These are phyloP conservation scores for Melipona quadrifasciata DNA, from an alignment of 1,140 invertebrate species.

Conservation along the genomic window DNA sequence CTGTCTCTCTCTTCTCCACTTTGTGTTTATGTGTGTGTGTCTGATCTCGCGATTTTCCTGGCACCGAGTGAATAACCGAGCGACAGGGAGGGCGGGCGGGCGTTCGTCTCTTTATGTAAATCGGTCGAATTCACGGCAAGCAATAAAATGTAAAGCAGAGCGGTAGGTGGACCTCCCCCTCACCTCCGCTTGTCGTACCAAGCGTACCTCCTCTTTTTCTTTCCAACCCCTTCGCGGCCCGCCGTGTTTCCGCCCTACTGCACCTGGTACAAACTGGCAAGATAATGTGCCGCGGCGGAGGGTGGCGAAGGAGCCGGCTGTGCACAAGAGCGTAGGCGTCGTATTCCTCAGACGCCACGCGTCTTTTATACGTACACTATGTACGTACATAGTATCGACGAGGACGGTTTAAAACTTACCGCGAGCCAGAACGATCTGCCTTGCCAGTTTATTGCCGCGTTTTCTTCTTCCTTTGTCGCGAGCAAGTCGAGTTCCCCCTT, in stretches of 20 bases:
- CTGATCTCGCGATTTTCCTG: neutral
- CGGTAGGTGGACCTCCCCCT: conserved; percentile 16
- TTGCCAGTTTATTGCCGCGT: conserved; percentile 1
- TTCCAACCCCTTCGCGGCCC: neutral
- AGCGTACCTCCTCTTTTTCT: conserved; percentile 26
- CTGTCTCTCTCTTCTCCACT: neutral
- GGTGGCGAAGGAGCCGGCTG: conserved; percentile 2
- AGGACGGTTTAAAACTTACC: conserved; percentile 33
- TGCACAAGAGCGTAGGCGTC: neutral
- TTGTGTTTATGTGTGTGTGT: no score
- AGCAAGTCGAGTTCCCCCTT: neutral
- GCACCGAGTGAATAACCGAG: conserved; percentile 18
- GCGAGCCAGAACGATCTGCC: conserved; percentile 1
- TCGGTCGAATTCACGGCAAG: conserved; percentile 59
- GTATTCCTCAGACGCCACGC: conserved; percentile 25
- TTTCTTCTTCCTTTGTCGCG: neutral
- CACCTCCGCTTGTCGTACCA: conserved; percentile 34
- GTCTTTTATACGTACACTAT: neutral
- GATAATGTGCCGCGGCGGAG: conserved; percentile 47
- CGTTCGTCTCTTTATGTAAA: conserved; percentile 66
- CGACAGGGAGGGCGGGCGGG: neutral
- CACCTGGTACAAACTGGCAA: conserved; percentile 64
- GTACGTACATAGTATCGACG: no score
- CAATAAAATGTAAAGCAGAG: conserved; percentile 69
- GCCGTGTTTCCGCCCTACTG: conserved; percentile 43